Conservation (phyloP, 2,888 invertebrate species). For the Platerodrilus igneus region DNA sequence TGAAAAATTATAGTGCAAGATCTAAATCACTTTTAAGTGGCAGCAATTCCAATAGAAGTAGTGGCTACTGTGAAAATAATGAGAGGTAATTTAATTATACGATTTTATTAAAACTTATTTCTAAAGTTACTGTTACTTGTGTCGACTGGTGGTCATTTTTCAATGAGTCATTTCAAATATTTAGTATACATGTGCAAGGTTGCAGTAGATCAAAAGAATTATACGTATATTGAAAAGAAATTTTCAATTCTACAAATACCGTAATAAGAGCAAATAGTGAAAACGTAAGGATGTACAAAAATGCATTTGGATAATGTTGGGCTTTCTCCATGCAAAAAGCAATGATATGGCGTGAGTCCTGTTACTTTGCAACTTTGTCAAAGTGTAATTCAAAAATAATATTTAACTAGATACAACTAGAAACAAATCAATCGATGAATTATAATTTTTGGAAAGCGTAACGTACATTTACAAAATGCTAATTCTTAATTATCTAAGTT, state of each 20-base stretch:
- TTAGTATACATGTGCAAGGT: not conserved
- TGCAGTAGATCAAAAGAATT: not conserved
- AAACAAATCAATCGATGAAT: too few relatives aligned
- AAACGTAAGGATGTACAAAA: too few relatives aligned
- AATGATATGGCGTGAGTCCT: too few relatives aligned
- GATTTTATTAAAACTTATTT: not conserved
- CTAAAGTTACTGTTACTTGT: constrained; percentile 2
- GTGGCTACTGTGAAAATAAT: constrained; percentile 67
- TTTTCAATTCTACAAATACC: constrained; percentile 47
- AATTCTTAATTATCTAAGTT: too few relatives aligned
- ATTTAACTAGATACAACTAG: too few relatives aligned
- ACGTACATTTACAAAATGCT: too few relatives aligned
- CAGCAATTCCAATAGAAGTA: constrained; percentile 76
- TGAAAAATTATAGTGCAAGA: constrained; percentile 56
- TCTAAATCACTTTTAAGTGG: constrained; percentile 73
- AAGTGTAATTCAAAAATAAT: too few relatives aligned
- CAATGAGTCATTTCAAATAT: not conserved
- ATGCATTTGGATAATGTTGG: too few relatives aligned
- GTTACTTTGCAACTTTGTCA: too few relatives aligned
- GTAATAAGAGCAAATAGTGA: too few relatives aligned
- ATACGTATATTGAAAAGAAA: constrained; percentile 33
- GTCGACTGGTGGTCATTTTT: constrained; percentile 2
- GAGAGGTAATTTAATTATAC: constrained; percentile 36
- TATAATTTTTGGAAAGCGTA: too few relatives aligned
- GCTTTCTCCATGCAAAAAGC: too few relatives aligned